Evolutionary conservation across 1,140 invertebrate genomes (phyloP), one percentile per base, ranked within the genome.

Genomic region (Bombus sibiricus): DNA sequence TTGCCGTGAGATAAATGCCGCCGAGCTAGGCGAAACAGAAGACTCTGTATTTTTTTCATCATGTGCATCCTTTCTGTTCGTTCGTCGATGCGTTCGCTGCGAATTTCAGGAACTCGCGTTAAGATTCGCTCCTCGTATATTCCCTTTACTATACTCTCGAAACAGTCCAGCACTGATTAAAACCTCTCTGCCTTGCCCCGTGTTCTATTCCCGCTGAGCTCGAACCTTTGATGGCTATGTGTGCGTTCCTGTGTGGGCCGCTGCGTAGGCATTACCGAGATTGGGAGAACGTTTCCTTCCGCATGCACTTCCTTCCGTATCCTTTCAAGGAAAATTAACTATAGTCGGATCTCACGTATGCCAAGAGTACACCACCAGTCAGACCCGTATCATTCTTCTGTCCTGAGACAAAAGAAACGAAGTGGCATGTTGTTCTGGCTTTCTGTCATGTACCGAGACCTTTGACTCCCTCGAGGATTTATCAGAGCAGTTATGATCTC

Each of bases 291-390:
- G 12, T 25, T 77, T 84, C 74, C 75, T 43, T 59, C 34, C 43
- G 34, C 32, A 69, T 77, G 8, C 73, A 62, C 22, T 41, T 75
- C 57, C 81, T 39, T 64, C 41, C 13, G 37, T 43, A 78, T 84
- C 75, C 82, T 84, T 78, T 84, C 39, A 78, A 34, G 47, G 66
- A n/a, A 71, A 69, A 77, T 77, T 77, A 83, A 83, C 41, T 53
- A 39, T 32, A 75, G 28, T 0, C 5, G n/a, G n/a, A 71, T 71
- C 66, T 34, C 39, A 64, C n/a, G 39, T 34, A 37, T 43, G 37
- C 39, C 22, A 34, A 6, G 34, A 32, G 32, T 53, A 57, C 28
- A 43, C 8, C 34, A 25, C 25, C 3, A n/a, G 75, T 37, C 75
- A 37, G 75, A 39, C 34, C 57, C 10, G 37, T 62, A 62, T 77